Conservation (phyloP, 2,113 vertebrate genomes). For the Solenodon paradoxus region DNA sequence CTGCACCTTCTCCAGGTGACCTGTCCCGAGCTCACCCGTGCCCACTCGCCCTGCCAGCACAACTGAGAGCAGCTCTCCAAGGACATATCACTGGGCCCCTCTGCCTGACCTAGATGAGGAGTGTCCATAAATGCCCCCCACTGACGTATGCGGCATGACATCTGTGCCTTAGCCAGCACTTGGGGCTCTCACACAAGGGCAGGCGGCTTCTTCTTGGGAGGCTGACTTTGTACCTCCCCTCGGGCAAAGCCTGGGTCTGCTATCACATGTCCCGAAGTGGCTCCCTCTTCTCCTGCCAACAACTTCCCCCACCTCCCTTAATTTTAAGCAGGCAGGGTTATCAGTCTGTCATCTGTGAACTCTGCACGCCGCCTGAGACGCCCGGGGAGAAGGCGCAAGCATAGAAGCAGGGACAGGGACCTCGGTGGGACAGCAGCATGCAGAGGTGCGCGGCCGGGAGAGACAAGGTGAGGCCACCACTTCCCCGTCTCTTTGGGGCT, state of each 20-base stretch:
- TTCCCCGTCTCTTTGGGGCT: neutral
- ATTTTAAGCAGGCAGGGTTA: neutral
- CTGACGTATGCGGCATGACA: fast-evolving
- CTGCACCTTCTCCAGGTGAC: neutral
- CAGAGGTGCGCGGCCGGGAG: no score
- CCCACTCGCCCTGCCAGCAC: no score
- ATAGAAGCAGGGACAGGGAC: no score
- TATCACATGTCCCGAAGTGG: neutral
- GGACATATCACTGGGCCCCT: neutral
- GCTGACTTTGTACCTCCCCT: fast-evolving
- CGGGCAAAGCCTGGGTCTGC: neutral
- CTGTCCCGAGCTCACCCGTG: no score
- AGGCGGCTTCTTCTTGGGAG: no score
- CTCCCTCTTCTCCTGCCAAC: neutral
- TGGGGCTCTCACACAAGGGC: neutral
- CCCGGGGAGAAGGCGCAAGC: fast-evolving
- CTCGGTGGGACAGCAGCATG: no score
- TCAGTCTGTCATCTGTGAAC: no score
- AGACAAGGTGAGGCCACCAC: neutral
- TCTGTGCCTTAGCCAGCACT: no score
- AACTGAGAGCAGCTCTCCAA: no score
- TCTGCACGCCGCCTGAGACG: no score
- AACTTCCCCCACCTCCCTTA: neutral
- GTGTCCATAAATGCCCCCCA: fast-evolving
- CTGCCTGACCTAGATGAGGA: neutral